phyloP scores from a whole-genome alignment of 2,797 vertebrate species.

The Jordanella pulchra region DNA sequence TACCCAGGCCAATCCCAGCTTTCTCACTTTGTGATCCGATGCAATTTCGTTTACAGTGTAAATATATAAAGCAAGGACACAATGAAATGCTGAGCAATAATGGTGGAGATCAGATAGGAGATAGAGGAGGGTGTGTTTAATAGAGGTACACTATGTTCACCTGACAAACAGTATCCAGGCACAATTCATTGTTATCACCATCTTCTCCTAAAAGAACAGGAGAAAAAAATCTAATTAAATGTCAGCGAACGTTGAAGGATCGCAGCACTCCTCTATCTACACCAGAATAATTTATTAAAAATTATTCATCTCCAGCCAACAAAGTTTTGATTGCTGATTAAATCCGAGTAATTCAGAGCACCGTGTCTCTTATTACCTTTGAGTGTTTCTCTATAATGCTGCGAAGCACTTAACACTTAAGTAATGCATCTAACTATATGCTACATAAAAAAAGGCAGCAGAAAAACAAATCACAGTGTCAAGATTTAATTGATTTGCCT shows the following conservation, averaged over 20 bases:
- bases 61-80: conserved; percentile 28
- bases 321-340: conserved; percentile 56
- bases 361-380: conserved; percentile 50
- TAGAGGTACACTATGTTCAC: conserved; percentile 13
- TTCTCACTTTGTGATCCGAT: conserved; percentile 55
- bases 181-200: conserved; percentile 24
- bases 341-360: conserved; percentile 58
- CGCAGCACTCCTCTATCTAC: conserved; percentile 21
- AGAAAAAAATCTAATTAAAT: conserved; percentile 29
- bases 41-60: conserved; percentile 43
- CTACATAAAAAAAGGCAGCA: conserved; percentile 36
- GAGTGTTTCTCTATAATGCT: conserved; percentile 55
- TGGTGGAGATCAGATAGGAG: conserved; percentile 38
- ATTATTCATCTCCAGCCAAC: conserved; percentile 43
- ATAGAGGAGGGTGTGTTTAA: conserved; percentile 42
- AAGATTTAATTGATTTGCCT: conserved; percentile 74
- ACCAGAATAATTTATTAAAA: conserved; percentile 39
- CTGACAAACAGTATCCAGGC: conserved; percentile 22
- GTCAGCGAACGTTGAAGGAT: conserved; percentile 7
- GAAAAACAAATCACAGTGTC: conserved; percentile 52
- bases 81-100: conserved; percentile 16
- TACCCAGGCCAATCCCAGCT: conserved; percentile 48
- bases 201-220: conserved; percentile 20
- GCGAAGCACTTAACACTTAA: conserved; percentile 64
- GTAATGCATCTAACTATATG: conserved; percentile 59